These are phyloP conservation scores for Dynastes grantii DNA, from an alignment of 2,888 invertebrate species.

Conservation along the genomic window DNA sequence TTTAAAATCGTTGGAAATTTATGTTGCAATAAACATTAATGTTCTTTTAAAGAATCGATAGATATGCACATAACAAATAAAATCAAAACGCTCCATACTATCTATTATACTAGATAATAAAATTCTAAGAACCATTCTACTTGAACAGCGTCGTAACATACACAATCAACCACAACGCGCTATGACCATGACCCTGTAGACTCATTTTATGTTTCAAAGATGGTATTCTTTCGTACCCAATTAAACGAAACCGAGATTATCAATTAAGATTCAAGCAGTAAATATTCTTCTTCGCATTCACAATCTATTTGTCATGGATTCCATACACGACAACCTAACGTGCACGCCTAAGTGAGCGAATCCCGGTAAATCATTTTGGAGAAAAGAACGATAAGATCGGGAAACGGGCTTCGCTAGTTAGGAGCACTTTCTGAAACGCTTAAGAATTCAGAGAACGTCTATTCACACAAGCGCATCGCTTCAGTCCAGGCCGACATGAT, in stretches of 20 bases:
- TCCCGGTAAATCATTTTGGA: slow-evolving; percentile 24
- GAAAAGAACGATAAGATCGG: slow-evolving; percentile 23
- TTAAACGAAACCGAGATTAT: neutral
- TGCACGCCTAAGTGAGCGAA: slow-evolving; percentile 3
- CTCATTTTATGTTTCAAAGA: neutral
- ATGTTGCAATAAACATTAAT: slow-evolving; percentile 5
- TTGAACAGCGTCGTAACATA: neutral
- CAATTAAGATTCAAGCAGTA: slow-evolving; percentile 21
- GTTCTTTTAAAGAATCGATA: neutral
- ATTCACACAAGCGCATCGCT: slow-evolving; percentile 29
- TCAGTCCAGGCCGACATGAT: slow-evolving; percentile 26
- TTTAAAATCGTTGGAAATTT: neutral
- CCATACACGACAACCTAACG: neutral
- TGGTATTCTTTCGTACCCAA: slow-evolving; percentile 9
- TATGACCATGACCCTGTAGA: slow-evolving; percentile 16
- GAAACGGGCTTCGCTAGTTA: slow-evolving; percentile 14
- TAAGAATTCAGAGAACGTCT: slow-evolving; percentile 37
- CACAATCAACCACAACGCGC: neutral
- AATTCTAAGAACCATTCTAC: neutral
- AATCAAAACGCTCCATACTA: too few species aligned
- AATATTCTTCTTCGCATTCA: slow-evolving; percentile 9
- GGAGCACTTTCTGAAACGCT: slow-evolving; percentile 30
- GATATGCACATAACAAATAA: neutral
- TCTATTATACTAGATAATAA: neutral
- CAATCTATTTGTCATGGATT: neutral